Conservation (phyloP, 2,113 vertebrate genomes). For the Argyrosomus japonicus region DNA sequence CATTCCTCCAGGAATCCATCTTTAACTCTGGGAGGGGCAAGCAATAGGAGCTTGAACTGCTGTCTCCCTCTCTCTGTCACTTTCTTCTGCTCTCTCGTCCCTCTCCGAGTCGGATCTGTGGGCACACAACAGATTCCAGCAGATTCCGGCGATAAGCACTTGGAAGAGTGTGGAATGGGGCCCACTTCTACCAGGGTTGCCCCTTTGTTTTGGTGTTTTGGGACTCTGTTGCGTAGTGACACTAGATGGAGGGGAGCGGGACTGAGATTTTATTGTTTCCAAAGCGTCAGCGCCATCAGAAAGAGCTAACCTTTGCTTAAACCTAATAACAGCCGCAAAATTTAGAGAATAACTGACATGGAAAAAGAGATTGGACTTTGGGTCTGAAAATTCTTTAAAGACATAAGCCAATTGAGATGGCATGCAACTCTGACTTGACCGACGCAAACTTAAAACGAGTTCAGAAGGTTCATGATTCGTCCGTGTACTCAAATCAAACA, state of each 20-base stretch:
- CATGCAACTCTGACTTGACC: slow-evolving; percentile 25
- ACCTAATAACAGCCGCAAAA: slow-evolving; percentile 60
- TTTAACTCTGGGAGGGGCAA: slow-evolving; percentile 69
- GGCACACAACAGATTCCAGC: slow-evolving; percentile 61
- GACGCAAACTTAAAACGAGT: slow-evolving; percentile 27
- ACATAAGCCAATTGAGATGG: slow-evolving; percentile 19
- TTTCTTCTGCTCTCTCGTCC: slow-evolving; percentile 52
- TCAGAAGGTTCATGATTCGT: slow-evolving; percentile 51
- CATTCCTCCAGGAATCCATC: slow-evolving; percentile 81
- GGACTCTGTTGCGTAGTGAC: slow-evolving; percentile 80
- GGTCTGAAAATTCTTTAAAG: slow-evolving; percentile 48
- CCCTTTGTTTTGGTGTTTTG: slow-evolving; percentile 80
- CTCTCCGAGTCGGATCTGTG: slow-evolving; percentile 52
- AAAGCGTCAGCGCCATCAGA: slow-evolving; percentile 67
- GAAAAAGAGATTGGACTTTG: slow-evolving; percentile 59
- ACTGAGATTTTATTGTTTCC: slow-evolving; percentile 77
- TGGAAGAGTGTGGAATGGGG: slow-evolving; percentile 53
- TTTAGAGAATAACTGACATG: slow-evolving; percentile 60
- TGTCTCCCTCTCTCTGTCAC: slow-evolving; percentile 57
- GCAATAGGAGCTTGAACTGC: slow-evolving; percentile 52
- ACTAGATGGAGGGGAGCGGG: slow-evolving; percentile 43
- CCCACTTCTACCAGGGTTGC: slow-evolving; percentile 64
- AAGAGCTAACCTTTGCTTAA: slow-evolving; percentile 59
- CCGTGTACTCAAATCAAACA: slow-evolving; percentile 34
- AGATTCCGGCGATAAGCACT: slow-evolving; percentile 76